Percentiles rank a stretch among this genome's conserved stretches.
Evolutionary conservation across 2,113 vertebrate species (phyloP).

Genomic region (Heterotis niloticus): DNA sequence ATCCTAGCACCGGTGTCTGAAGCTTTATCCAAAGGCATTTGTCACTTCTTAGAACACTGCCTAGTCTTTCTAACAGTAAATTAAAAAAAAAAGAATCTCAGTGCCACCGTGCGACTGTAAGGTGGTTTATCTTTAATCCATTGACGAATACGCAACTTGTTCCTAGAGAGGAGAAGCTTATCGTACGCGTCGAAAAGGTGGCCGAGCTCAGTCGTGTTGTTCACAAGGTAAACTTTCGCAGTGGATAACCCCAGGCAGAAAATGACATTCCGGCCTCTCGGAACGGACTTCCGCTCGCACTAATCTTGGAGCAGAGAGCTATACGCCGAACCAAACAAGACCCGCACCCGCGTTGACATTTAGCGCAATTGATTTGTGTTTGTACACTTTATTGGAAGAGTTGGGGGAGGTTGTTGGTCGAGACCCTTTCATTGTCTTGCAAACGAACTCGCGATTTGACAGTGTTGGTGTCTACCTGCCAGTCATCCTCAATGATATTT

Average conservation of each 20-base stretch:
- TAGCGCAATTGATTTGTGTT: not conserved
- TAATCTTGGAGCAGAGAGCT: too few species aligned
- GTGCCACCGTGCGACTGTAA: not conserved
- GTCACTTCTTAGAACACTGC: constrained; percentile 14
- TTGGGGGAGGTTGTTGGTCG: not conserved
- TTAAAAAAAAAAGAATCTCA: not conserved
- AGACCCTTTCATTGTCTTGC: not conserved
- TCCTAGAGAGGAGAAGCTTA: not conserved
- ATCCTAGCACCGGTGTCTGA: constrained; percentile 3
- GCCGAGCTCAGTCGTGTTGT: not conserved
- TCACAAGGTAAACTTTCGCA: not conserved
- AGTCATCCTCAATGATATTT: not conserved
- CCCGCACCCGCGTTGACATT: not conserved
- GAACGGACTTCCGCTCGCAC: too few species aligned
- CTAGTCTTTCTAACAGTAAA: constrained; percentile 3
- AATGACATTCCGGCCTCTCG: too few species aligned
- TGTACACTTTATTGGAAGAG: not conserved
- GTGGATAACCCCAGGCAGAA: not conserved
- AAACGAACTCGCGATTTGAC: not conserved
- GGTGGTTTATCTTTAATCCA: constrained; percentile 15
- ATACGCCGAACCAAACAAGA: not conserved
- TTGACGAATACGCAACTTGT: constrained; percentile 8
- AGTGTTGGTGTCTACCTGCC: not conserved
- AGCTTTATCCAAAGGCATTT: constrained; percentile 17
- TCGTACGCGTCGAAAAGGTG: not conserved